Evolutionary conservation across 2,888 invertebrate species (phyloP), one percentile per base, ranked within the genome.

Genomic region (Troides oblongomaculatus): DNA sequence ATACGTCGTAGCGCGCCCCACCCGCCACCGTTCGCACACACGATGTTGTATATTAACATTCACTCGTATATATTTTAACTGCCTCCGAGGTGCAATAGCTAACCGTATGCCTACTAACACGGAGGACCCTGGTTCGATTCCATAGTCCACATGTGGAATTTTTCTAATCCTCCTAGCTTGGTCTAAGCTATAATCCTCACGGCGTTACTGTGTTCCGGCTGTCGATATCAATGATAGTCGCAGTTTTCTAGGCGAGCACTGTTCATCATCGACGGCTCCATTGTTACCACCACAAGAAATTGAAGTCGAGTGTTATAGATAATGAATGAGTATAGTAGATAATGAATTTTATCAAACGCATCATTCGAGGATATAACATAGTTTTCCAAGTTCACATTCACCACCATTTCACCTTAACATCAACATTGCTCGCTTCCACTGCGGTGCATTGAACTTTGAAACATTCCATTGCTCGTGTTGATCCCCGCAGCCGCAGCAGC

Each of bases 21-120:
- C 86, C 86, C 86, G 89, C 86, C 89, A 83, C 78, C 86, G 87
- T 88, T 84, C 83, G 84, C 81, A 75, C 84, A 82, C 82, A 84
- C 88, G 84, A 84, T 79, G 72, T 76, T 90, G 88, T 90, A 89
- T 86, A 89, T 85, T 87, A 80, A 83, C 87, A 86, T 87, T 81
- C 80, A 85, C 18, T 73, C 77, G 74, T 87, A 86, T 84, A 81
- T 78, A 75, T 82, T 83, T 77, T 78, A 46, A 10, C 46, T 12
- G 46, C 46, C 12, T 46, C 1, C 14, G 4, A 14, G 46, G 46
- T 14, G 46, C 46, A 14, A 14, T 46, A 3, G 46, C 12, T 46
- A 1, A 46, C 46, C 14, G 3, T 30, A 30, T 30, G 30, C 30
- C 30, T 30, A 30, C 30, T 30, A 30, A 30, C 3, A 30, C 30